Conservation (phyloP, 1,140 invertebrate species). For the Ceratosolen fusciceps region DNA sequence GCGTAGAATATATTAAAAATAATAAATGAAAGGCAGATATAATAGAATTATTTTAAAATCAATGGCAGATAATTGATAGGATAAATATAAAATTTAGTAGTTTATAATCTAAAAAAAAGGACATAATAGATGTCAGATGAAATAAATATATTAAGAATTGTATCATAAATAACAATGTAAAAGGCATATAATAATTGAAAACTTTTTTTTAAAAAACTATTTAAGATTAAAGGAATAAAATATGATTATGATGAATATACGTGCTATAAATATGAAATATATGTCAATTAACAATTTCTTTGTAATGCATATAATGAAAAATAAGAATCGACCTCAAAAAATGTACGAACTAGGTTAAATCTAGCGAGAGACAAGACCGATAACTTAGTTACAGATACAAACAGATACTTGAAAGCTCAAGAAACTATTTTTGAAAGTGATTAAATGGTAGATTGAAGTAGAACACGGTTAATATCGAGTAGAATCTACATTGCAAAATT, state of each 20-base stretch:
- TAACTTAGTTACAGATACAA: conserved; percentile 10
- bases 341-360: neutral
- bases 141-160: no score
- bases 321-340: neutral
- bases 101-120: no score
- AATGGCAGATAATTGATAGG: no score
- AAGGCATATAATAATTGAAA: neutral
- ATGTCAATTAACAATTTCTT: neutral
- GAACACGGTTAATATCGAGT: neutral
- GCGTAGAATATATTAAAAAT: no score
- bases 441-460: conserved; percentile 11
- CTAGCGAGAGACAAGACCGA: neutral
- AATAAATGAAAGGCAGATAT: no score
- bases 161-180: neutral
- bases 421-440: neutral
- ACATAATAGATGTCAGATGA: no score
- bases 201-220: neutral
- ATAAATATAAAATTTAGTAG: no score
- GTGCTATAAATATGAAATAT: neutral
- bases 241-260: neutral
- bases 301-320: neutral
- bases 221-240: neutral
- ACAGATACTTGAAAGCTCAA: neutral
- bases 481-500: neutral
- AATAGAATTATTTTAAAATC: no score